Base-by-base conservation (phyloP, 2,113 vertebrate genomes). In the Hoplias malabaricus region DNA sequence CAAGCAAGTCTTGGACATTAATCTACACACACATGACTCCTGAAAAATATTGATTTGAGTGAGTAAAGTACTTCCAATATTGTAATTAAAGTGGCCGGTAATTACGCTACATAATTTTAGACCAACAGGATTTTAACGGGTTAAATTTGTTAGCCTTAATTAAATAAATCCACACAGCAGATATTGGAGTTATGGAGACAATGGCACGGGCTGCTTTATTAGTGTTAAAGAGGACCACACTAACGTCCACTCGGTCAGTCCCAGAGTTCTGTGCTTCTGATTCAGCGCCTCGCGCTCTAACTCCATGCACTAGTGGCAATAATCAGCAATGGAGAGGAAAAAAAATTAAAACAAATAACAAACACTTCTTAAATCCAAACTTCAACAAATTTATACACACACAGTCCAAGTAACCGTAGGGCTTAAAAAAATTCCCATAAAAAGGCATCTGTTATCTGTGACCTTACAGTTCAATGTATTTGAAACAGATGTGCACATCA, bases 131-230 rank as follows among this genome's bases (percentile, higher is more conserved):
- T 23, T 12, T n/a, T 25, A 42, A 11, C 19, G 21, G 0, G 40
- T 76, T 73, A 57, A 72, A 27, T 27, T 12, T 16, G 11, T 69
- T 11, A 1, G 5, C 25, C 19, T 14, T 61, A 46, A 63, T 23
- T 48, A 50, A 48, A 62, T 56, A 16, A 10, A 40, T 34, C 68
- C 70, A 66, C 56, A 61, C 19, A 53, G 43, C 27, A 53, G 48
- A 25, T 3, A 19, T n/a, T n/a, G 31, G 4, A 12, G n/a, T 73
- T n/a, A 63, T 33, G 40, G 54, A 21, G 56, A 83, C 54, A 40
- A 80, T 62, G 80, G 80, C 79, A 84, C 73, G 5, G 70, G 78
- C 87, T 82, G 33, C 73, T 85, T 86, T 86, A 82, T 78, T 59
- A 69, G 77, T 82, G 42, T 78, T 75, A 65, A 62, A 31, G 50